These are phyloP conservation scores for Marmota monax DNA, from an alignment of 2,113 vertebrate species.

Conservation along the genomic window DNA sequence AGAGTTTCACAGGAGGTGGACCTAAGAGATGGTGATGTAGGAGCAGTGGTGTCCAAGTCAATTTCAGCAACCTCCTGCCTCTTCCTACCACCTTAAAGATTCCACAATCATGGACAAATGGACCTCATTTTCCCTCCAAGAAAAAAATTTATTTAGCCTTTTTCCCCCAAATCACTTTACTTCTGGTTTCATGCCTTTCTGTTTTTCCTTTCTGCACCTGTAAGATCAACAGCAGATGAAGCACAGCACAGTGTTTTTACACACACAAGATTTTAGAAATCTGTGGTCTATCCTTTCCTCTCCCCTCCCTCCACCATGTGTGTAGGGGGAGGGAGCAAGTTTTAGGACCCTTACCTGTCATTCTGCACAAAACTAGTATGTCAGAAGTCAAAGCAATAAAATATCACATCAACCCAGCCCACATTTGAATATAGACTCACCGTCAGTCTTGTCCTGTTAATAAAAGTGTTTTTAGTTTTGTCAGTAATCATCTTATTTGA, in stretches of 20 bases:
- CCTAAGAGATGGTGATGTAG: neutral
- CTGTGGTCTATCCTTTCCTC: neutral
- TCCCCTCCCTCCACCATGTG: too few species aligned
- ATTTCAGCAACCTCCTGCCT: neutral
- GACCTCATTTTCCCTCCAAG: conserved; percentile 8
- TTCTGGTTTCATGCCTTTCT: neutral
- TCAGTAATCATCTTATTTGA: neutral
- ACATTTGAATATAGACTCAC: neutral
- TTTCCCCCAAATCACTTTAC: neutral
- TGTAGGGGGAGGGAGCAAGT: neutral
- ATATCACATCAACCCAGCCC: neutral
- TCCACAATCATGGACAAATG: neutral
- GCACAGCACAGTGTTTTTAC: neutral
- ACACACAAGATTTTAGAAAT: neutral
- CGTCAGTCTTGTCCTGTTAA: neutral
- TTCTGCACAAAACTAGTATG: neutral
- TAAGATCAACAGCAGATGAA: neutral
- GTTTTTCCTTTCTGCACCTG: neutral
- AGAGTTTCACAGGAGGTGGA: neutral
- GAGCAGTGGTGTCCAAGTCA: neutral
- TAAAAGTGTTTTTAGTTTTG: neutral
- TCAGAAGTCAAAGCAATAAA: conserved; percentile 41
- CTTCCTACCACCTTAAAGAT: neutral
- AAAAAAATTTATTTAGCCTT: neutral
- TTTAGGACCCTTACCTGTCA: neutral